Conservation (phyloP, 2,888 invertebrate genomes). For the Xanthorhoe spadicearia region DNA sequence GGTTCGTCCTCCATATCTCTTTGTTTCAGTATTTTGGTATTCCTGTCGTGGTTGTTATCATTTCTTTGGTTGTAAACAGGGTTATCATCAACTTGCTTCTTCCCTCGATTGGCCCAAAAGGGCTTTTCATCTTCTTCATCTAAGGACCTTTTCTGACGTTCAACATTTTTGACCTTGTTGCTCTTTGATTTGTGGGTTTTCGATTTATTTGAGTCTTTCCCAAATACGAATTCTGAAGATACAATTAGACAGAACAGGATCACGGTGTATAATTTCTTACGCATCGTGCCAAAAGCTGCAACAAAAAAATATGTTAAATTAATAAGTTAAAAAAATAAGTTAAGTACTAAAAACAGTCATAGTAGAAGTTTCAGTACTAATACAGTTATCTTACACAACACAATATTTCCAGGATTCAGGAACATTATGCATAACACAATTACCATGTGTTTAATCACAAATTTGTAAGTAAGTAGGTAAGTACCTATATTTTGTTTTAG, state of each 20-base stretch:
- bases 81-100: slow-evolving; percentile 51
- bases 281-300: slow-evolving; percentile 67
- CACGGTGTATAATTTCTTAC: slow-evolving; percentile 56
- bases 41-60: slow-evolving; percentile 42
- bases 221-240: slow-evolving; percentile 59
- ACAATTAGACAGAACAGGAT: slow-evolving; percentile 61
- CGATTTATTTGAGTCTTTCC: slow-evolving; percentile 60
- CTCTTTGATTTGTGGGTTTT: slow-evolving; percentile 55
- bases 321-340: no score
- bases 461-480: no score
- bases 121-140: slow-evolving; percentile 57
- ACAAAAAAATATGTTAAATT: no score
- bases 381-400: no score
- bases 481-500: no score
- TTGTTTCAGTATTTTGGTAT: slow-evolving; percentile 46
- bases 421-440: no score
- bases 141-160: slow-evolving; percentile 65
- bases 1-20: slow-evolving; percentile 59
- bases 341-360: no score
- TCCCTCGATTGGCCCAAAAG: slow-evolving; percentile 63
- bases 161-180: slow-evolving; percentile 49
- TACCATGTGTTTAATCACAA: no score
- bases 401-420: no score
- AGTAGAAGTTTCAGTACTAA: no score
- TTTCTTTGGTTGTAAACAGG: slow-evolving; percentile 37